These are phyloP conservation scores for Scaptomyza pallida DNA, from an alignment of 1,140 invertebrate species.

Conservation along the genomic window DNA sequence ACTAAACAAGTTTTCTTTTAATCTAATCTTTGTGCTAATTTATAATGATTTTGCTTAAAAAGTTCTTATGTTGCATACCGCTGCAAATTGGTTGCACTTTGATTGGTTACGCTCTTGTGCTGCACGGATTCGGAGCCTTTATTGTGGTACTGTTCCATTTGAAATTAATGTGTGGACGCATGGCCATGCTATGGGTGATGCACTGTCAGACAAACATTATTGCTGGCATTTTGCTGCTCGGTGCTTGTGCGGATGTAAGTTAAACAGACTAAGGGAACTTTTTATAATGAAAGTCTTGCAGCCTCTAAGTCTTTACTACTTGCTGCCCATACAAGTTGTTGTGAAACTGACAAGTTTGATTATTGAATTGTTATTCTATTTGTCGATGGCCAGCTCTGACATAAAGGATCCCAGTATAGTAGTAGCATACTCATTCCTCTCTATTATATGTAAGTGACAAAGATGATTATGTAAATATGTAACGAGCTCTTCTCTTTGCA, in stretches of 20 bases:
- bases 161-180: neutral
- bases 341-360: constrained; percentile 30
- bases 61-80: constrained; percentile 26
- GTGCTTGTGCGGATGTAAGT: constrained; percentile 19
- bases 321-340: constrained; percentile 46
- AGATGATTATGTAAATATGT: neutral
- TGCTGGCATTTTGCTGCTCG: constrained; percentile 12
- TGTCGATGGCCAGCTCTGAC: constrained; percentile 9
- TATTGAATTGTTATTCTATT: constrained; percentile 37
- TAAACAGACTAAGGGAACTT: neutral
- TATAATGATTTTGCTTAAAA: constrained; percentile 22
- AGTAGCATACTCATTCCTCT: constrained; percentile 1
- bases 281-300: neutral
- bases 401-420: neutral
- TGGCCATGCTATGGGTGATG: constrained; percentile 8
- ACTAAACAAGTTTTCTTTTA: neutral
- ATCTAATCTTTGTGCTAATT: too few species aligned
- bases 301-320: constrained; percentile 5
- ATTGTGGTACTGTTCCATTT: neutral
- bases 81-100: constrained; percentile 18
- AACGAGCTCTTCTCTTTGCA: neutral
- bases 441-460: constrained; percentile 37
- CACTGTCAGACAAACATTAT: constrained; percentile 2
- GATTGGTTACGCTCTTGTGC: neutral
- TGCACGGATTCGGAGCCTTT: neutral